A percentile compares a stretch with the other conserved stretches of the same genome.
Conservation (phyloP, 1,140 invertebrate genomes). For the Copidosoma floridanum region DNA sequence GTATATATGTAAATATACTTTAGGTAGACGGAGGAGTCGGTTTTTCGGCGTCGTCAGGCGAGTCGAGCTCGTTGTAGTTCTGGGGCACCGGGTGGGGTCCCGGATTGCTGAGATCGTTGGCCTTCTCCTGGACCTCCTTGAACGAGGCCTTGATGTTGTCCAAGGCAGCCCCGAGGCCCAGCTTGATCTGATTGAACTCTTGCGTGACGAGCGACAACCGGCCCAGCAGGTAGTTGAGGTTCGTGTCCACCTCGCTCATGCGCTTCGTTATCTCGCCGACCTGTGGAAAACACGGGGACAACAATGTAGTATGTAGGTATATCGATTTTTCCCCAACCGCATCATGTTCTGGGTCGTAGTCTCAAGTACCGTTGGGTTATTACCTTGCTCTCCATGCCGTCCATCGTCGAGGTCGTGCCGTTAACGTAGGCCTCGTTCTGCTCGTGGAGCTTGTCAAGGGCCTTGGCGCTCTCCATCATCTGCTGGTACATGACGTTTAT, state of each 20-base stretch:
- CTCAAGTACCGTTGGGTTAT: background rate
- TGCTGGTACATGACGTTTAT: conserved; percentile 87
- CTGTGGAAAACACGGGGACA: too few relatives aligned
- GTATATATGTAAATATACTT: too few relatives aligned
- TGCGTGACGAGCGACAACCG: conserved; percentile 77
- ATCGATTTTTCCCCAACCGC: too few relatives aligned
- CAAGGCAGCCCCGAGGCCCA: conserved; percentile 67
- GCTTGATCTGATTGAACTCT: conserved; percentile 83
- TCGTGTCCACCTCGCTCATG: conserved; percentile 78
- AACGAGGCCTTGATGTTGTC: conserved; percentile 72
- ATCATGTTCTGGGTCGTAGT: too few relatives aligned
- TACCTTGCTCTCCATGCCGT: conserved; percentile 77
- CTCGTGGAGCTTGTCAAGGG: conserved; percentile 73
- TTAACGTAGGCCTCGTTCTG: conserved; percentile 80
- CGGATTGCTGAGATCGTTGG: conserved; percentile 49
- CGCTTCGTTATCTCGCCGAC: conserved; percentile 74
- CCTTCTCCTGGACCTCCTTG: conserved; percentile 64
- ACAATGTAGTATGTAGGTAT: too few relatives aligned
- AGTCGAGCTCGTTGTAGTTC: conserved; percentile 43
- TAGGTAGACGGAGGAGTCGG: too few relatives aligned
- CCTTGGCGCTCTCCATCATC: conserved; percentile 71
- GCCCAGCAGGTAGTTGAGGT: conserved; percentile 82
- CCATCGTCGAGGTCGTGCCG: conserved; percentile 77
- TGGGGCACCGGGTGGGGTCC: conserved; percentile 48
- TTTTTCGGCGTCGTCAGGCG: background rate